Base-by-base conservation (phyloP, 1,140 invertebrate genomes). In the Calosoma granatense region DNA sequence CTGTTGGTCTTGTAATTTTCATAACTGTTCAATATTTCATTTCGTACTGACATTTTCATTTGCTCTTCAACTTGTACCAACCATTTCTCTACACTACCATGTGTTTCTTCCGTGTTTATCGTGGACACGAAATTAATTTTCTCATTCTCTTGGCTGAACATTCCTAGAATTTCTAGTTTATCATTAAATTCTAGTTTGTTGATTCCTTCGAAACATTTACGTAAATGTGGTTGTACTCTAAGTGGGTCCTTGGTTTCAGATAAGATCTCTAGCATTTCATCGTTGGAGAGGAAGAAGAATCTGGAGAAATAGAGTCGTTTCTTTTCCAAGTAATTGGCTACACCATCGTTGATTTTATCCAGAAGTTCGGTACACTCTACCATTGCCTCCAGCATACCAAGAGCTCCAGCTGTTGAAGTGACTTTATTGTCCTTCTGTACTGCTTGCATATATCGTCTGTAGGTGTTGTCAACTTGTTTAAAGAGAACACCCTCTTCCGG, bases 271-370 rank as follows among this genome's bases (percentile, higher is more conserved):
- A 97, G 76, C 82, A 97, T 88, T 76, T 97, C 94, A 65, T 96
- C 92, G 67, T 96, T 96, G 4, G 93, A 96, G 30, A 97, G 75
- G 67, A 97, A 97, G 75, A 95, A 97, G 69, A 97, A 94, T 67
- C 93, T 78, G 1, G 93, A 87, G 69, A 96, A 97, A 68, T 82
- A 94, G 1, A 95, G 73, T 56, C 94, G 78, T 71, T 97, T 96
- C 68, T 89, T 92, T 71, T 97, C 92, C 51, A 97, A 76, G 72
- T 97, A 97, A 61, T 86, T 83, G 65, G 90, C 86, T 12, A 97
- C 85, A 15, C 93, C 93, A 56, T 87, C 87, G 59, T 92, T 87
- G 20, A 93, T 86, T 71, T 81, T 82, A 59, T 92, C 92, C 51
- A 96, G 74, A 23, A 90, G 72, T 59, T 81, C 79, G 54, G 83